Base-by-base conservation (phyloP, 1,140 invertebrate species). In the Archivesica marissinica region DNA sequence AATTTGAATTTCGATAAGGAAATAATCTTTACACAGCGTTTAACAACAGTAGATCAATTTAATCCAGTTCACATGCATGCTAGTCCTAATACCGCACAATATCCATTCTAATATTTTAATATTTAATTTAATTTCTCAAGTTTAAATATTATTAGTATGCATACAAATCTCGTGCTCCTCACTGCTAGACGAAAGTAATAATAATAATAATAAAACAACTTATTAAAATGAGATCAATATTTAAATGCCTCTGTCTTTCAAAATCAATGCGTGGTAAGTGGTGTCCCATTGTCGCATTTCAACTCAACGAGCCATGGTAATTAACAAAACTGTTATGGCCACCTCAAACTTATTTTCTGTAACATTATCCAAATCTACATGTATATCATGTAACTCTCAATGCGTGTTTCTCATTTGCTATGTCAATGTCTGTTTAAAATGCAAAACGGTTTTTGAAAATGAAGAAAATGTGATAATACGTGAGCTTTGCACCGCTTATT, bases 241-340 rank as follows among this genome's bases (percentile, higher is more conserved):
- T 76, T 76, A 76, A 76, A 76, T 76, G 50, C 25, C 74, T 6
- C 74, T 23, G 1, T 76, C 74, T 76, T 76, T 76, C 28, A 59
- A 52, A 56, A 56, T 76, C 74, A 76, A 76, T 76, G 54, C 28
- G 35, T 54, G 38, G 54, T 59, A 56, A 59, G 38, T 25, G 47
- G n/a, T 17, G 11, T 76, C 35, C 33, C 23, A 56, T 76, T 76
- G 47, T 59, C 25, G 41, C n/a, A 11, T 25, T 39, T 47, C 50
- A 76, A 52, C 28, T 35, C 52, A 23, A 56, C 33, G 30, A 76
- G 23, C 7, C 74, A 52, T 56, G 72, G 38, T 76, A 59, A 76
- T 76, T 56, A 76, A 76, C 44, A 52, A 39, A 56, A 56, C 54
- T 39, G 74, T 76, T 38, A 41, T 7, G 74, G 74, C 52, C 52